Conservation (phyloP, 2,888 invertebrate genomes). For the Polydrusus tereticollis region DNA sequence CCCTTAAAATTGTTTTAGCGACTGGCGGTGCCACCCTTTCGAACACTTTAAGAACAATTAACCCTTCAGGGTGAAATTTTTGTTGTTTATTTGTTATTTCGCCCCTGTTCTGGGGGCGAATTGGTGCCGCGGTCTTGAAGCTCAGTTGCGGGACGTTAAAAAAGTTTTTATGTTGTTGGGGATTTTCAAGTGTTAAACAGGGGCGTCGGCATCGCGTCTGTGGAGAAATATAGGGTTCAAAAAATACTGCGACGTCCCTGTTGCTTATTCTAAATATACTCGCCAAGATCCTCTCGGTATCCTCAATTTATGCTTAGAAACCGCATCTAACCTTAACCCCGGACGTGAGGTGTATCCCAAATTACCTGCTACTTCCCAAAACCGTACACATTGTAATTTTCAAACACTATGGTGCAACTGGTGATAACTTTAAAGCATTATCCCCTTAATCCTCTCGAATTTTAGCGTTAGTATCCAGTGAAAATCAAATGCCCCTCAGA, state of each 20-base stretch:
- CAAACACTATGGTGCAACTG: conserved; percentile 16
- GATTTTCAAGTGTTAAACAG: neutral
- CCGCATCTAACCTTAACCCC: neutral
- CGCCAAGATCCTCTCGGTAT: neutral
- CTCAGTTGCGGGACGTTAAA: neutral
- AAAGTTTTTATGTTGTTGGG: conserved; percentile 1
- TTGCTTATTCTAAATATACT: neutral
- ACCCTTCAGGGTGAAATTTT: conserved; percentile 24
- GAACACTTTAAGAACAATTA: conserved; percentile 25
- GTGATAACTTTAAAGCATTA: conserved; percentile 30
- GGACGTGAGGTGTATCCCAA: neutral
- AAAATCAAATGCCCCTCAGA: conserved; percentile 25
- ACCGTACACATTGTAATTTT: neutral
- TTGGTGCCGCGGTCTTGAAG: conserved; percentile 11
- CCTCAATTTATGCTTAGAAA: neutral
- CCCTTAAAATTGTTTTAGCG: conserved; percentile 26
- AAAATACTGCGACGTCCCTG: no score
- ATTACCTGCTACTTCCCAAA: neutral
- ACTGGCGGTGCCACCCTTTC: conserved; percentile 26
- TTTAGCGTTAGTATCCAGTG: conserved; percentile 29
- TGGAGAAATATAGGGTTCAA: no score
- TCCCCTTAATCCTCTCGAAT: conserved; percentile 29
- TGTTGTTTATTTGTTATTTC: conserved; percentile 28
- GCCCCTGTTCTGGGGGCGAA: neutral
- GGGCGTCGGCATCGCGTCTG: no score